Conservation (phyloP, 2,888 invertebrate species). For the Andrena camellia region DNA sequence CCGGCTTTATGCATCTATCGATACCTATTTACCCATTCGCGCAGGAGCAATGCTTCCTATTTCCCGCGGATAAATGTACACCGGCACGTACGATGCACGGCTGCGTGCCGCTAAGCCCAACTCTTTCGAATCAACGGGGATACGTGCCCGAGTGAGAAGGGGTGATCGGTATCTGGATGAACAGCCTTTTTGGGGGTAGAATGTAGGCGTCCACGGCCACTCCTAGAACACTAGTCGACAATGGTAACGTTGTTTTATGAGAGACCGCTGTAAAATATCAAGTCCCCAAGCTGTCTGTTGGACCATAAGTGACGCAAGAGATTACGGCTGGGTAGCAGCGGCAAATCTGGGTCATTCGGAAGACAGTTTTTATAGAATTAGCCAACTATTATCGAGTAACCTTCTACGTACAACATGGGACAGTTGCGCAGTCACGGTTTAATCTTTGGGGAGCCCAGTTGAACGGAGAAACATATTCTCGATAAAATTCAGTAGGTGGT, state of each 20-base stretch:
- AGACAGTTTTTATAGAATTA: too few relatives aligned
- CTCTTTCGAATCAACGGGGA: constrained; percentile 42
- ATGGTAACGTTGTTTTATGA: not conserved
- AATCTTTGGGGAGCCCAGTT: too few relatives aligned
- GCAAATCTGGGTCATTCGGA: too few relatives aligned
- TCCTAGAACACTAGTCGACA: not conserved
- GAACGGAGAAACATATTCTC: too few relatives aligned
- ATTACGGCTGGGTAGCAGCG: too few relatives aligned
- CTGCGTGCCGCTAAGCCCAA: constrained; percentile 48
- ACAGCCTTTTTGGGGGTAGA: not conserved
- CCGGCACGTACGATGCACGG: constrained; percentile 27
- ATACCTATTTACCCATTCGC: constrained; percentile 75
- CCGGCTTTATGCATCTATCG: constrained; percentile 74
- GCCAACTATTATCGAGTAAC: too few relatives aligned
- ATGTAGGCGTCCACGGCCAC: not conserved
- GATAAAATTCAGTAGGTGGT: too few relatives aligned
- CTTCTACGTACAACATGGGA: too few relatives aligned
- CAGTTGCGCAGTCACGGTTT: too few relatives aligned
- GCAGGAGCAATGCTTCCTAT: constrained; percentile 72
- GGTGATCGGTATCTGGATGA: not conserved
- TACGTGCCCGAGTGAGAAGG: constrained; percentile 12
- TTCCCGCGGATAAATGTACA: constrained; percentile 67
- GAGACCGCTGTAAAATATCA: too few relatives aligned
- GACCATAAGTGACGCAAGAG: too few relatives aligned
- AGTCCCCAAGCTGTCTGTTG: too few relatives aligned